Base-by-base conservation (phyloP, 2,888 invertebrate genomes). In the Caenorhabditis japonica region DNA sequence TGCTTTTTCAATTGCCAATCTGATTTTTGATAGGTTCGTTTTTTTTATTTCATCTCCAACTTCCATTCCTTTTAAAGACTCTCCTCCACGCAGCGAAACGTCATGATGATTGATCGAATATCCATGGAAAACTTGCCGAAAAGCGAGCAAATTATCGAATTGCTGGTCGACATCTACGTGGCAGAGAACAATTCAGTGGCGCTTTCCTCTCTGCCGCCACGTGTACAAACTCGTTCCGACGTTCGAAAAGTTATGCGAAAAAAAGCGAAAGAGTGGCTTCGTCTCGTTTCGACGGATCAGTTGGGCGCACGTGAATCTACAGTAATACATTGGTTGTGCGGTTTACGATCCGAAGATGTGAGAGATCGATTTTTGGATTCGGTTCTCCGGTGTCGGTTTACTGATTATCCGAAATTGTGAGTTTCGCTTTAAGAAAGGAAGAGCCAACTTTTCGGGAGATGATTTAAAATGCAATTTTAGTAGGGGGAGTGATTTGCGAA, bases 1-100 rank as follows among this genome's bases (percentile, higher is more conserved):
- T 23, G 69, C 77, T 5, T 77, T 61, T 30, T 64, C 73, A 0
- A 21, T 77, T 0, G 69, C 73, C 5, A 77, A 77, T 51, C 23
- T 77, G 3, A 36, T 73, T 3, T 77, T 77, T 51, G 77, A 77
- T 49, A 53, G 58, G 64, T 69, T 15, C 8, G 4, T 13, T 41
- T 36, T 34, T 4, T 4, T 19, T 5, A 5, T 21, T 2, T 12
- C 3, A 43, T 43, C 13, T 17, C n/a, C n/a, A n/a, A n/a, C n/a
- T n/a, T n/a, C n/a, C n/a, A n/a, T n/a, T n/a, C n/a, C n/a, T n/a
- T n/a, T n/a, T n/a, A n/a, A n/a, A 46, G 25, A 27, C 17, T 62
- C 10, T 44, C 36, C 5, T 19, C 34, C n/a, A 25, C 15, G 10
- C 27, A 60, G 23, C 17, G 72, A 39, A 59, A 59, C 19, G 3